Evolutionary conservation across 2,888 invertebrate species (phyloP).

Genomic region (Fragum fragum): DNA sequence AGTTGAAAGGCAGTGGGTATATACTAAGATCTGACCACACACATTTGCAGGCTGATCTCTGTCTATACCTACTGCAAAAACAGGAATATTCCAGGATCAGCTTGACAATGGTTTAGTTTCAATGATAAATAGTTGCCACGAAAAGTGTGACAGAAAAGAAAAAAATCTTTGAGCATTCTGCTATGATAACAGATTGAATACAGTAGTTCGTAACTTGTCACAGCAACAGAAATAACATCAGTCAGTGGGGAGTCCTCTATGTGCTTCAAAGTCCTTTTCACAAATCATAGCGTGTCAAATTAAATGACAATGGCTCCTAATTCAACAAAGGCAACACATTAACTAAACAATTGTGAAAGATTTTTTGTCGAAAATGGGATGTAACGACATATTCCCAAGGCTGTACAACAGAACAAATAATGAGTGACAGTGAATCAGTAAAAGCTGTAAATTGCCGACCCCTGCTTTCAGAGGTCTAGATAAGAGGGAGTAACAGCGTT

Average conservation of each 20-base stretch:
- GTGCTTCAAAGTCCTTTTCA: not conserved
- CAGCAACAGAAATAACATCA: not conserved
- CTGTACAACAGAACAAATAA: slow-evolving; percentile 19
- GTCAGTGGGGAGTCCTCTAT: slow-evolving; percentile 13
- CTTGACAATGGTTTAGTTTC: no score
- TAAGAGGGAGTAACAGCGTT: no score
- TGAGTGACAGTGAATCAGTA: slow-evolving; percentile 7
- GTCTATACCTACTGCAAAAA: no score
- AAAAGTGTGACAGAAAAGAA: no score
- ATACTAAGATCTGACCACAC: no score
- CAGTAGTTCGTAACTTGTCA: slow-evolving; percentile 5
- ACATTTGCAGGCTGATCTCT: no score
- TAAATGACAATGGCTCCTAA: slow-evolving; percentile 27
- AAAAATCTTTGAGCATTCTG: no score
- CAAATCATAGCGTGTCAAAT: slow-evolving; percentile 31
- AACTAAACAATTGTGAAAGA: slow-evolving; percentile 25
- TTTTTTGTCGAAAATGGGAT: slow-evolving; percentile 18
- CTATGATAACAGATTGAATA: no score
- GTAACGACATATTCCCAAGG: slow-evolving; percentile 19
- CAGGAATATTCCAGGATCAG: no score
- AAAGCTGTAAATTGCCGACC: slow-evolving; percentile 10
- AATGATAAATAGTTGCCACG: no score
- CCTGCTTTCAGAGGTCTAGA: not conserved
- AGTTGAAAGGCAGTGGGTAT: no score
- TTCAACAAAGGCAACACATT: slow-evolving; percentile 21